Percentiles rank a stretch among this genome's conserved stretches.
Conservation (phyloP, 2,888 invertebrate species). For the Coenonympha glycerion region DNA sequence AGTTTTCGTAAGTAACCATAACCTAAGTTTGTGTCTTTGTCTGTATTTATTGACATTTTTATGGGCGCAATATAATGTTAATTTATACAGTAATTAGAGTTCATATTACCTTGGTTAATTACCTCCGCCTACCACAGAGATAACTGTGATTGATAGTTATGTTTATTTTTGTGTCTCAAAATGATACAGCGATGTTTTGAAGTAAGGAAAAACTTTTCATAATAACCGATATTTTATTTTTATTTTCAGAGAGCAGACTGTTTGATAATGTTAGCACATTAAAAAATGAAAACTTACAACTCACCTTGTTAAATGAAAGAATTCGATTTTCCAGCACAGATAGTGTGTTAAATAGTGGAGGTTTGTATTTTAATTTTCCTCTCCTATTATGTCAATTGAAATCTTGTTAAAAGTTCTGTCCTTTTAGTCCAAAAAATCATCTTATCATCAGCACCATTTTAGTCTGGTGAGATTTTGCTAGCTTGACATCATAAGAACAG, state of each 20-base stretch:
- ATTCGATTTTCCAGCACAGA: constrained; percentile 78
- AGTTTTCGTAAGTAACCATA: constrained; percentile 83
- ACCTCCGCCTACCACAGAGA: constrained; percentile 8
- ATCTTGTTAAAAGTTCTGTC: not conserved
- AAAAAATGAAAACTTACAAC: constrained; percentile 87
- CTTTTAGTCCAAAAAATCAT: no score
- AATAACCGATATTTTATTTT: constrained; percentile 3
- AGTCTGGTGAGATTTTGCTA: no score
- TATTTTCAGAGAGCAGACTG: constrained; percentile 85
- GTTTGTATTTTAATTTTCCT: constrained; percentile 35
- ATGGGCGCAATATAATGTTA: constrained; percentile 8
- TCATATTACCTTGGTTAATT: constrained; percentile 15
- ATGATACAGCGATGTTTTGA: not conserved
- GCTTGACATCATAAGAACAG: no score
- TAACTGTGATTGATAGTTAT: constrained; percentile 17
- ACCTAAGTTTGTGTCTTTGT: constrained; percentile 37
- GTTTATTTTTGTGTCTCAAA: constrained; percentile 14
- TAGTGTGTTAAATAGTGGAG: constrained; percentile 48
- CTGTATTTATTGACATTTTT: constrained; percentile 16
- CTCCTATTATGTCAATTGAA: not conserved
- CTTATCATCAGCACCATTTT: no score
- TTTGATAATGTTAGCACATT: constrained; percentile 89
- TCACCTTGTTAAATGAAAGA: constrained; percentile 90
- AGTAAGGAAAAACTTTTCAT: not conserved
- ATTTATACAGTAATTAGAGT: constrained; percentile 8